A percentile compares a stretch with the other conserved stretches of the same genome.
Conservation (phyloP, 2,888 invertebrate genomes). For the Epistrophella euchroma region DNA sequence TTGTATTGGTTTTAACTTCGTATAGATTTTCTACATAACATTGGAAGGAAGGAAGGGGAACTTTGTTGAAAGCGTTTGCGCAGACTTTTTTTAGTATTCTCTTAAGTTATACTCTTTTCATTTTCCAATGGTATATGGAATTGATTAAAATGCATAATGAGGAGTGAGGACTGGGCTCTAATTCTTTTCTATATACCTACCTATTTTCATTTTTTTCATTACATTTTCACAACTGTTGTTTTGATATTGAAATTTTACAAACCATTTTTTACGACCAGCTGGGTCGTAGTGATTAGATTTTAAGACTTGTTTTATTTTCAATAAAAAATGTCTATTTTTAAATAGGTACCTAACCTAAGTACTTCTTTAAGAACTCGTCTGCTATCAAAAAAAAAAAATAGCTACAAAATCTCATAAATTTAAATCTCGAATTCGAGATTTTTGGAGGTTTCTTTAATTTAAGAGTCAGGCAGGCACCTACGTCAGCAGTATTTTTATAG, state of each 20-base stretch:
- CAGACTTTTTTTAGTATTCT: constrained; percentile 46
- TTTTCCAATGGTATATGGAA: background rate
- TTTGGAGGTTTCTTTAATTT: no score
- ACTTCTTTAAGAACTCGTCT: background rate
- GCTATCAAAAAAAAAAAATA: background rate
- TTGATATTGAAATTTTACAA: constrained; percentile 14
- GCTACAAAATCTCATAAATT: no score
- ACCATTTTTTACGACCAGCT: constrained; percentile 11
- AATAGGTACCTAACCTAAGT: background rate
- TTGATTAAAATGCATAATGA: background rate
- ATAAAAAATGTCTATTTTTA: background rate
- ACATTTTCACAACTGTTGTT: constrained; percentile 1
- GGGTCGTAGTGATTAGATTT: constrained; percentile 14
- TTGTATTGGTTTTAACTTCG: constrained; percentile 49
- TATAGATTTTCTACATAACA: background rate
- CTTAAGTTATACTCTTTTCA: constrained; percentile 56
- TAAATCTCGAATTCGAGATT: no score
- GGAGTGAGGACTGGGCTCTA: background rate
- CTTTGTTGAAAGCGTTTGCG: constrained; percentile 45
- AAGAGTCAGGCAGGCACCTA: no score
- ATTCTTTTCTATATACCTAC: background rate
- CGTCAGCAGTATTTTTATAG: no score
- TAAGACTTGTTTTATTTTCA: background rate
- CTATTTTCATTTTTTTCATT: no score
- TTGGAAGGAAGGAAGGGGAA: constrained; percentile 65